phyloP scores from a whole-genome alignment of 2,888 invertebrate species.

The Leptinotarsa rubiginosa region DNA sequence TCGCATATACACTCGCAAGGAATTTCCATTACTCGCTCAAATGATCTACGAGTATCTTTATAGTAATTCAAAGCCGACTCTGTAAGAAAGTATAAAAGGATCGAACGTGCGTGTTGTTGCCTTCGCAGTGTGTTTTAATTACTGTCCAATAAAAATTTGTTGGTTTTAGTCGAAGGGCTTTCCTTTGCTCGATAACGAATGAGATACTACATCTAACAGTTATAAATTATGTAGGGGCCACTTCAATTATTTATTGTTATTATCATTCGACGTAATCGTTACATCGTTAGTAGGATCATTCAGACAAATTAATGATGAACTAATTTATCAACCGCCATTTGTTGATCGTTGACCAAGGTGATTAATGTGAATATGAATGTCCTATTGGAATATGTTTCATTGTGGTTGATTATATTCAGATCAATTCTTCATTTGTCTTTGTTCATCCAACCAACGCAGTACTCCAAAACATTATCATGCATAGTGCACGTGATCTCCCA shows the following conservation, averaged over 20 bases:
- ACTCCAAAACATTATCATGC: too few relatives aligned
- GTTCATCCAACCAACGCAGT: too few relatives aligned
- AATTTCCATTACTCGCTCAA: too few relatives aligned
- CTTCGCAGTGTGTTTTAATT: slow-evolving; percentile 39
- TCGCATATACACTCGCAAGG: too few relatives aligned
- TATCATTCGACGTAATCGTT: slow-evolving; percentile 21
- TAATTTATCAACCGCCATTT: neutral
- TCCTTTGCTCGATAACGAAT: slow-evolving; percentile 34
- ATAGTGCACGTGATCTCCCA: too few relatives aligned
- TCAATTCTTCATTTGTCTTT: too few relatives aligned
- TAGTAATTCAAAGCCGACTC: too few relatives aligned
- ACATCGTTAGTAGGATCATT: slow-evolving; percentile 2
- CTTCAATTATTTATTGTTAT: slow-evolving; percentile 25
- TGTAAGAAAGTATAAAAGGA: too few relatives aligned
- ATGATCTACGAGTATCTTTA: too few relatives aligned
- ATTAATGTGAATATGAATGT: neutral
- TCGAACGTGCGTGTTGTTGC: slow-evolving; percentile 49
- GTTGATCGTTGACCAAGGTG: neutral
- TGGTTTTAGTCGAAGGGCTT: slow-evolving; percentile 32
- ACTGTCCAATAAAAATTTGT: slow-evolving; percentile 44
- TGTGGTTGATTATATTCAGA: too few relatives aligned
- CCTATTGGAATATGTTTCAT: too few relatives aligned
- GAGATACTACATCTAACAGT: slow-evolving; percentile 27
- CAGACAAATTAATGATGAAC: slow-evolving; percentile 4
- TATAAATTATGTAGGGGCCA: slow-evolving; percentile 19